phyloP scores from a whole-genome alignment of 2,888 invertebrate species.

The Unio pictorum region DNA sequence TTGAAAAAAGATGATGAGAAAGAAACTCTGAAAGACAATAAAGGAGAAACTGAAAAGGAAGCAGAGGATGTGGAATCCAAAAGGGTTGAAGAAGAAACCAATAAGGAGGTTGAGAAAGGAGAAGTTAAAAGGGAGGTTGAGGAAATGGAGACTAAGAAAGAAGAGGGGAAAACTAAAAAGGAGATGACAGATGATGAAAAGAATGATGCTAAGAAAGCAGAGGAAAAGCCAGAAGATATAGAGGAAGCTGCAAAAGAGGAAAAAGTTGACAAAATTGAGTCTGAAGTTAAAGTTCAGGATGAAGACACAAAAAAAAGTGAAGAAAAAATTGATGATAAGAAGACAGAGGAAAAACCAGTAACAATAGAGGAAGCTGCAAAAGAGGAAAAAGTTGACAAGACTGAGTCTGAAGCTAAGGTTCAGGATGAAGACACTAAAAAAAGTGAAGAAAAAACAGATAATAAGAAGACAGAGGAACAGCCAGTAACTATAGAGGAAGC shows the following conservation, averaged over 20 bases:
- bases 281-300: constrained; percentile 3
- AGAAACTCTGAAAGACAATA: constrained; percentile 14
- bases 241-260: constrained; percentile 1
- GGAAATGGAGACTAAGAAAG: constrained; percentile 12
- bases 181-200: constrained; percentile 13
- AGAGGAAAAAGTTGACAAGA: constrained; percentile 4
- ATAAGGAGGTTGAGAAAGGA: constrained; percentile 10
- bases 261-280: constrained; percentile 4
- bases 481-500: not conserved
- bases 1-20: constrained; percentile 9
- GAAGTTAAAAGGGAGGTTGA: constrained; percentile 14
- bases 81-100: constrained; percentile 8
- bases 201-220: constrained; percentile 12
- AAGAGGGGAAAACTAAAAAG: constrained; percentile 10
- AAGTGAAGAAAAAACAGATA: constrained; percentile 1
- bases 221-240: constrained; percentile 4
- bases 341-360: constrained; percentile 6
- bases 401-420: constrained; percentile 4
- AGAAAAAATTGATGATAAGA: constrained; percentile 1
- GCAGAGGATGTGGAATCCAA: no score
- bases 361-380: not conserved
- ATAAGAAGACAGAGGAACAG: constrained; percentile 6
- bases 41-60: constrained; percentile 13
- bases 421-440: not conserved
- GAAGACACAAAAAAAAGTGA: not conserved